Evolutionary conservation across 2,797 vertebrate species (phyloP).

Genomic region (Pseudopleuronectes americanus): DNA sequence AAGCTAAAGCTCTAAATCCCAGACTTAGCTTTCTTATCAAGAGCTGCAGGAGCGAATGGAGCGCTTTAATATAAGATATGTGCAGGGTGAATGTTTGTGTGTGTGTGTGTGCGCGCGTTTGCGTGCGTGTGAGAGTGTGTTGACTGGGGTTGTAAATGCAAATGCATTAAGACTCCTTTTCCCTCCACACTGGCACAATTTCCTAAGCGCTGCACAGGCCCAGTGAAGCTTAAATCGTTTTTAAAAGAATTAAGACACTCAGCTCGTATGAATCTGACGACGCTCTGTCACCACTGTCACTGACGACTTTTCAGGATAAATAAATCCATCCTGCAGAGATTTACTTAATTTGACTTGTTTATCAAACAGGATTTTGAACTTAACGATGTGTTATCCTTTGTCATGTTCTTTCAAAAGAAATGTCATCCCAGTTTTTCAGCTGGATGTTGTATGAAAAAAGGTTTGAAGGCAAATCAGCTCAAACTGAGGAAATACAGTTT

Average conservation of each 20-base stretch:
- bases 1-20: slow-evolving; percentile 87
- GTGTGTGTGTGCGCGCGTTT: slow-evolving; percentile 22
- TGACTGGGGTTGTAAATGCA: slow-evolving; percentile 74
- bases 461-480: slow-evolving; percentile 1
- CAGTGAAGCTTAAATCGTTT: slow-evolving; percentile 71
- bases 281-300: slow-evolving; percentile 38
- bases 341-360: slow-evolving; percentile 39
- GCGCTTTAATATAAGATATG: slow-evolving; percentile 77
- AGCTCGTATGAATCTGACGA: slow-evolving; percentile 67
- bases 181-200: slow-evolving; percentile 60
- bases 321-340: slow-evolving; percentile 41
- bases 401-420: slow-evolving; percentile 21
- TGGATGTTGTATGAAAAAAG: not conserved
- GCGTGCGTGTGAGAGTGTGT: slow-evolving; percentile 40
- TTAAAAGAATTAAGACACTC: slow-evolving; percentile 71
- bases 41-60: slow-evolving; percentile 81
- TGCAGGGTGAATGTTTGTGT: slow-evolving; percentile 31
- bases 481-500: slow-evolving; percentile 2
- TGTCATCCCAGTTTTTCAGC: not conserved
- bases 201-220: slow-evolving; percentile 55
- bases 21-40: slow-evolving; percentile 86
- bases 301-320: slow-evolving; percentile 35
- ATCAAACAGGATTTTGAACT: slow-evolving; percentile 20
- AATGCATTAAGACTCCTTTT: slow-evolving; percentile 73
- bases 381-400: not conserved